phyloP scores from a whole-genome alignment of 2,888 invertebrate genomes.

The Serrognathus titanus region DNA sequence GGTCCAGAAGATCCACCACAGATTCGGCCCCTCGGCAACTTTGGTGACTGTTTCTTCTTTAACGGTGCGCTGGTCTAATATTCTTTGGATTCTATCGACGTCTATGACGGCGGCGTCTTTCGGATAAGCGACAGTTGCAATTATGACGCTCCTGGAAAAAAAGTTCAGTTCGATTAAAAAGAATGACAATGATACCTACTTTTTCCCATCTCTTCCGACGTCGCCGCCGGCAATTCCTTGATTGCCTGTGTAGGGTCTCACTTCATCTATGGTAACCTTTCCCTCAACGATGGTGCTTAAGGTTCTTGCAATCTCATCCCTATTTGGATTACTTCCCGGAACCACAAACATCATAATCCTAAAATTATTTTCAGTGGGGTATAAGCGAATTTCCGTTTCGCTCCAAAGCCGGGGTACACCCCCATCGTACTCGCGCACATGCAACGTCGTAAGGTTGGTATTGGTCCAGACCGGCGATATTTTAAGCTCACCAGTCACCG shows the following conservation, averaged over 20 bases:
- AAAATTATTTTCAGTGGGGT: constrained; percentile 72
- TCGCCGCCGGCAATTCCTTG: constrained; percentile 58
- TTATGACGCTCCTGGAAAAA: constrained; percentile 64
- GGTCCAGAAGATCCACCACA: constrained; percentile 73
- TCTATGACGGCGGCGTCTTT: constrained; percentile 65
- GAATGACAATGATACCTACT: constrained; percentile 7
- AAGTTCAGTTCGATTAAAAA: too few species aligned
- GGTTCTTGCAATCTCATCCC: constrained; percentile 69
- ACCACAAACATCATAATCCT: constrained; percentile 77
- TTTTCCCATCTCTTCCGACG: constrained; percentile 35
- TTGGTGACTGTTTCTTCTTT: constrained; percentile 21
- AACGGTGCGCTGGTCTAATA: constrained; percentile 41
- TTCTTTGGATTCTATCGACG: constrained; percentile 67
- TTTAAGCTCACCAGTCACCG: constrained; percentile 71
- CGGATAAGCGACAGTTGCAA: constrained; percentile 65
- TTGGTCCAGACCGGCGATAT: constrained; percentile 52
- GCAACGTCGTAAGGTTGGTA: constrained; percentile 58
- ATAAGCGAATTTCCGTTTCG: constrained; percentile 70
- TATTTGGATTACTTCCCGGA: constrained; percentile 72
- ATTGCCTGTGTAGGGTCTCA: constrained; percentile 62
- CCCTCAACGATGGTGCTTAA: constrained; percentile 77
- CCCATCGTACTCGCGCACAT: constrained; percentile 77
- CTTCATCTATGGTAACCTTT: constrained; percentile 70
- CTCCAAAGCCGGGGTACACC: constrained; percentile 76
- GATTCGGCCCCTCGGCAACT: constrained; percentile 39